phyloP scores from a whole-genome alignment of 35 echinoderm and acorn worm genomes.

The Eucidaris tribuloides region DNA sequence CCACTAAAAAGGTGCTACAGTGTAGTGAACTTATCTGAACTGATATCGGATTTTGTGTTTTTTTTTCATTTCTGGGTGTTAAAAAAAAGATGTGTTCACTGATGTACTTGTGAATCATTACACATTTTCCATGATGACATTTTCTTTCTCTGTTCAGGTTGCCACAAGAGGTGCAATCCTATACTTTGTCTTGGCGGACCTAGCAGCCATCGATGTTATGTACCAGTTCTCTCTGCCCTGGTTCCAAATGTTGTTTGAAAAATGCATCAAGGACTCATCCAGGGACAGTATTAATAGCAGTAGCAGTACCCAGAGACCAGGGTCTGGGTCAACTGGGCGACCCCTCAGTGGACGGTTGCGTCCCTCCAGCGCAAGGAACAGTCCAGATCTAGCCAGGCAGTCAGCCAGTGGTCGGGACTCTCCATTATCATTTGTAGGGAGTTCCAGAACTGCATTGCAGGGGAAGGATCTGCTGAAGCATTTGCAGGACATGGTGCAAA shows the following conservation, averaged over 20 bases:
- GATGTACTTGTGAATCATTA: neutral
- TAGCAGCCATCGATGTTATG: slow-evolving; percentile 95
- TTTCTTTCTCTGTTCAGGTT: slow-evolving; percentile 59
- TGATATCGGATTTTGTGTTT: no score
- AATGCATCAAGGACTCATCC: slow-evolving; percentile 64
- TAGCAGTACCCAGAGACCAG: slow-evolving; percentile 7
- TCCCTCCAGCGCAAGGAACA: slow-evolving; percentile 81
- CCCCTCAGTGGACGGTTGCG: slow-evolving; percentile 79
- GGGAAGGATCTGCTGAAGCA: slow-evolving; percentile 63
- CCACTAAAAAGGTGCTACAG: no score
- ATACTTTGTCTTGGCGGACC: slow-evolving; percentile 94
- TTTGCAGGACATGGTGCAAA: slow-evolving; percentile 85
- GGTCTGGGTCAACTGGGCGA: slow-evolving; percentile 11
- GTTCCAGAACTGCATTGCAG: slow-evolving; percentile 36
- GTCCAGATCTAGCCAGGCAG: slow-evolving; percentile 69
- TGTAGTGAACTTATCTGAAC: no score
- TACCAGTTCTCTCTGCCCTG: slow-evolving; percentile 96
- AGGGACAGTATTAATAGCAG: neutral
- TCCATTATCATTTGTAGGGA: neutral
- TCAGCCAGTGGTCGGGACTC: slow-evolving; percentile 40
- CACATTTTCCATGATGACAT: neutral
- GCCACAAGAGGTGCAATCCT: slow-evolving; percentile 92
- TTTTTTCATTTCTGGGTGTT: no score
- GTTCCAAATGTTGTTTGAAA: slow-evolving; percentile 87
- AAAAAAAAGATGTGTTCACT: no score